Percentiles rank a stretch among this genome's conserved stretches.
phyloP scores from a whole-genome alignment of 2,113 vertebrate genomes.

The Bostrychus sinensis region DNA sequence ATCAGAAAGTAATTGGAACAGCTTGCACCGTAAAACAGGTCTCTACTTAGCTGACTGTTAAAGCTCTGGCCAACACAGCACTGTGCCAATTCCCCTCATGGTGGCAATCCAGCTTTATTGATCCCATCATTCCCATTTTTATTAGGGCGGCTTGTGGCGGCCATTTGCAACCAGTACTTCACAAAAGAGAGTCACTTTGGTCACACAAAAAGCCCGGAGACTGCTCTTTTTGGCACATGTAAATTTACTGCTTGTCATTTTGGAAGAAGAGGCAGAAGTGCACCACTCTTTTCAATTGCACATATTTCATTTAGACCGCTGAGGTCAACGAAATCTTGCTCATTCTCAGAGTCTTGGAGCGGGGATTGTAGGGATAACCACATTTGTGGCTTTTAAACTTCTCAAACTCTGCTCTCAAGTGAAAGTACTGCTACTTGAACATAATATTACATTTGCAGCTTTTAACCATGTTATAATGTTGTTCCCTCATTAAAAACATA shows the following conservation, averaged over 20 bases:
- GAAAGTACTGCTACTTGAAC: too few relatives aligned
- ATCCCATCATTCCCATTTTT: conserved; percentile 64
- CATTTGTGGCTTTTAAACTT: not conserved
- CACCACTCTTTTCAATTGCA: not conserved
- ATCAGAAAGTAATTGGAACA: conserved; percentile 60
- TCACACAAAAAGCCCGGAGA: not conserved
- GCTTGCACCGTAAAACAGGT: conserved; percentile 50
- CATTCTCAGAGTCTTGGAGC: not conserved
- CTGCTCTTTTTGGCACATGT: not conserved
- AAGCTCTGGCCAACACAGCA: conserved; percentile 41
- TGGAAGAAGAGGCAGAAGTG: not conserved
- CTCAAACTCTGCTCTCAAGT: too few relatives aligned
- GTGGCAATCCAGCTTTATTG: conserved; percentile 64
- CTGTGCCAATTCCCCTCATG: conserved; percentile 50
- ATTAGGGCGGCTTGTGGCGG: conserved; percentile 52
- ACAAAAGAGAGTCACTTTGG: conserved; percentile 21
- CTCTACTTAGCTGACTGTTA: conserved; percentile 49
- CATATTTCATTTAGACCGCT: not conserved
- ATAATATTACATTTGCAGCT: too few relatives aligned
- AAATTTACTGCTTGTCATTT: not conserved
- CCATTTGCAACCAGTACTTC: conserved; percentile 28
- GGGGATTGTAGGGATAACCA: not conserved
- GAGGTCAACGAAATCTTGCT: not conserved
- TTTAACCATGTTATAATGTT: too few relatives aligned
- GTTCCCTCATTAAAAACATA: too few relatives aligned